These are phyloP conservation scores for Lepidotrigona ventralis DNA, from an alignment of 1,140 invertebrate species.

Conservation along the genomic window DNA sequence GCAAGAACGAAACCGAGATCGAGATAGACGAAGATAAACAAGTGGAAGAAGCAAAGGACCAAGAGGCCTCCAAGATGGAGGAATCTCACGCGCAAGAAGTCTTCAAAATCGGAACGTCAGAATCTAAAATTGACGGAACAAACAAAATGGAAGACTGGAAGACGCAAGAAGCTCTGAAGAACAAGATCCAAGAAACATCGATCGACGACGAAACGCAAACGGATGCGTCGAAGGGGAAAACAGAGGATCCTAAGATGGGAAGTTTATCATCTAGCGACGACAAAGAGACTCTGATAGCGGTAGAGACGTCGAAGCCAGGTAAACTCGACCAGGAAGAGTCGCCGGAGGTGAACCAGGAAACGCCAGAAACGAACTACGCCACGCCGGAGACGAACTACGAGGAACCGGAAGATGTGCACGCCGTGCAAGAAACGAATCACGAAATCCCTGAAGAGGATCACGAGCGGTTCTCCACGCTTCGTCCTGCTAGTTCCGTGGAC, in stretches of 20 bases:
- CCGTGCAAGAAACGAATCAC: constrained; percentile 44
- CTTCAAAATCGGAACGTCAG: not conserved
- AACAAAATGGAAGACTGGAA: not conserved
- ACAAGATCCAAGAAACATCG: too few species aligned
- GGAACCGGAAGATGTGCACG: constrained; percentile 57
- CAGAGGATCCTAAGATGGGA: not conserved
- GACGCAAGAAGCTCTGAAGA: too few species aligned
- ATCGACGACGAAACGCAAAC: not conserved
- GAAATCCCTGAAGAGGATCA: constrained; percentile 37
- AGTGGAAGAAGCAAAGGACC: not conserved
- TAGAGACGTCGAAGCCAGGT: not conserved
- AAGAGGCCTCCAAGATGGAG: not conserved
- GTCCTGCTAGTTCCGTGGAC: not conserved
- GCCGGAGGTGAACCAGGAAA: constrained; percentile 71
- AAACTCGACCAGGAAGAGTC: constrained; percentile 45
- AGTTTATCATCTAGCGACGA: too few species aligned
- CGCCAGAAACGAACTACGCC: constrained; percentile 73
- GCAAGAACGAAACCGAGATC: not conserved
- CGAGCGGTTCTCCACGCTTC: constrained; percentile 11
- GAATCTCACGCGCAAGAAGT: not conserved
- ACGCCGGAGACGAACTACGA: constrained; percentile 70
- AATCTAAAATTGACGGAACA: not conserved
- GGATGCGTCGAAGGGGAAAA: not conserved
- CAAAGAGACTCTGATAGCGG: not conserved
- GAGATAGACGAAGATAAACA: not conserved